These are phyloP conservation scores for Gonocerus acuteangulatus DNA, from an alignment of 2,888 invertebrate genomes.

Conservation along the genomic window DNA sequence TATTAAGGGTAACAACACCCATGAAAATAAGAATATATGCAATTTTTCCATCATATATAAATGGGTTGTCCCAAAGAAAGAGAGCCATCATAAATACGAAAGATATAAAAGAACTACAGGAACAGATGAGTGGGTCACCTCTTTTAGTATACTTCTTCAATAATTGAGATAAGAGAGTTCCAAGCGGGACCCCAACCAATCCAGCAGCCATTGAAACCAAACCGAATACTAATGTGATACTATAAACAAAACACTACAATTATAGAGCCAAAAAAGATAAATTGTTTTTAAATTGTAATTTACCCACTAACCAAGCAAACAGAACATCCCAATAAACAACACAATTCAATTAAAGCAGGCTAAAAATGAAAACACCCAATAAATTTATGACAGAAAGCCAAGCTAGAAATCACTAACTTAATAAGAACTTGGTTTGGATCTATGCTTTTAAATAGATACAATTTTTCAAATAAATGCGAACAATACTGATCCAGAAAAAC, in stretches of 20 bases:
- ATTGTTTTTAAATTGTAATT: neutral
- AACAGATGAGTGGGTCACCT: conserved; percentile 88
- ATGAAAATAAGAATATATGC: conserved; percentile 75
- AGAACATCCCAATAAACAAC: too few species aligned
- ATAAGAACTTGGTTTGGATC: too few species aligned
- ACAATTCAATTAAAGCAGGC: too few species aligned
- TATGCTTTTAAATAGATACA: too few species aligned
- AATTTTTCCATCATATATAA: conserved; percentile 49
- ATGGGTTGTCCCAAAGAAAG: neutral
- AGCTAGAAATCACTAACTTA: too few species aligned
- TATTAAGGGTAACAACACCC: conserved; percentile 77
- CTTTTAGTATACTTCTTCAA: conserved; percentile 56
- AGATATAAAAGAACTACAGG: conserved; percentile 57
- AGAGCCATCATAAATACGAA: conserved; percentile 1
- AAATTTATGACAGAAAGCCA: too few species aligned
- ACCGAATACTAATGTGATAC: conserved; percentile 86
- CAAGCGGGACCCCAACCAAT: conserved; percentile 82
- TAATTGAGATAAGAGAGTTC: conserved; percentile 66
- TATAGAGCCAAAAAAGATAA: neutral
- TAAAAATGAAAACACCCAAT: too few species aligned
- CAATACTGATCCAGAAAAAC: too few species aligned
- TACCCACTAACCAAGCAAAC: too few species aligned
- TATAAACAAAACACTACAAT: conserved; percentile 43
- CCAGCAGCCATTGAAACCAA: conserved; percentile 88
- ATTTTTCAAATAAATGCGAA: too few species aligned